These are phyloP conservation scores for Calycopis cecrops DNA, from an alignment of 1,140 invertebrate genomes.

Conservation along the genomic window DNA sequence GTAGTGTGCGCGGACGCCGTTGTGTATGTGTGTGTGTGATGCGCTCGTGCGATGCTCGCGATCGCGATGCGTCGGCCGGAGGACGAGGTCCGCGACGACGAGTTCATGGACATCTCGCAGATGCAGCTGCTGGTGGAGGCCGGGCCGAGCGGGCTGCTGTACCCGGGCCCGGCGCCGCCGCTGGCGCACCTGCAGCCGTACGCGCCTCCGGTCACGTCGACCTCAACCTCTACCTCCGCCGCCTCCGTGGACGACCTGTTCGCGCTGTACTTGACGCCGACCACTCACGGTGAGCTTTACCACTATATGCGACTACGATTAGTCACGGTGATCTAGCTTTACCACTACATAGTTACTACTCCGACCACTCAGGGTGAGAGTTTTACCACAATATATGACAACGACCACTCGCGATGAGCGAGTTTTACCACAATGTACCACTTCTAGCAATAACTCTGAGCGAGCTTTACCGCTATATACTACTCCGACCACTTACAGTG, in stretches of 20 bases:
- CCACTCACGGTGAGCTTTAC: constrained; percentile 48
- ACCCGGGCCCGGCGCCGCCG: constrained; percentile 60
- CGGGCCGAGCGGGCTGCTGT: constrained; percentile 65
- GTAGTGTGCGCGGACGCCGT: constrained; percentile 33
- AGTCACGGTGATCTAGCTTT: no score
- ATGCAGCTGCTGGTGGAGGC: constrained; percentile 77
- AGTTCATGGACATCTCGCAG: constrained; percentile 78
- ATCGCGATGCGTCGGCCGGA: constrained; percentile 71
- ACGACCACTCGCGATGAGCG: no score
- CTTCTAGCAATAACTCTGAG: no score
- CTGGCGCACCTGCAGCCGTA: constrained; percentile 63
- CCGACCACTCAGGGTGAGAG: no score
- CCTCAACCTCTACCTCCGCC: constrained; percentile 34
- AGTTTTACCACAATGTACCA: no score
- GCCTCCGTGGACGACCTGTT: constrained; percentile 65
- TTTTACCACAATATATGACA: no score
- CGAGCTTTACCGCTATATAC: no score
- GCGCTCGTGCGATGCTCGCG: constrained; percentile 70
- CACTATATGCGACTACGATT: no score
- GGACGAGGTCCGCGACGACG: constrained; percentile 72
- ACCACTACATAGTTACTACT: no score
- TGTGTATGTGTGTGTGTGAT: constrained; percentile 56
- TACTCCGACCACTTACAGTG: no score
- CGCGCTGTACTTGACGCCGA: constrained; percentile 59
- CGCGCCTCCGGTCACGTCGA: constrained; percentile 31